Evolutionary conservation across 2,113 vertebrate genomes (phyloP).

Genomic region (Urocolius indicus): DNA sequence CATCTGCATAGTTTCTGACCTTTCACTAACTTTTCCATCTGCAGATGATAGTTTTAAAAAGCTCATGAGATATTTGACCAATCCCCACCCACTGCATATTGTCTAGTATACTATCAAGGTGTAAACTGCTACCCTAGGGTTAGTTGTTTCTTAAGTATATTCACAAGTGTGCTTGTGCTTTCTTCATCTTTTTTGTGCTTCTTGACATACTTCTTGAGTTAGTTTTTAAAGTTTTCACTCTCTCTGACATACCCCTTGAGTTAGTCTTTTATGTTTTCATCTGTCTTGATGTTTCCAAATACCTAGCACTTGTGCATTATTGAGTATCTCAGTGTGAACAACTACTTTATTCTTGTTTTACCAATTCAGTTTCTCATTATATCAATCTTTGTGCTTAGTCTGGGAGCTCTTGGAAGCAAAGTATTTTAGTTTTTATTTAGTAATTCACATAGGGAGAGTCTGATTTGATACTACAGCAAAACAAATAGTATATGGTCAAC

Average conservation of each 20-base stretch:
- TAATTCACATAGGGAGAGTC: neutral
- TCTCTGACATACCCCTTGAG: neutral
- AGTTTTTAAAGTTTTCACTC: neutral
- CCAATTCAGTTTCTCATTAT: neutral
- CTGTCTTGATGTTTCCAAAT: neutral
- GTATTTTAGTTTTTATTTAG: neutral
- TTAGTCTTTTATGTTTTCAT: neutral
- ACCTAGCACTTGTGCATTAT: neutral
- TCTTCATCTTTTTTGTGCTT: neutral
- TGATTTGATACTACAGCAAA: neutral
- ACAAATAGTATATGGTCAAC: neutral
- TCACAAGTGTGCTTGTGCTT: neutral
- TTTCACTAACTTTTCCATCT: rapidly evolving
- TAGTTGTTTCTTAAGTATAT: neutral
- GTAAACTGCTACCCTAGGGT: neutral
- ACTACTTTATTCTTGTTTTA: neutral
- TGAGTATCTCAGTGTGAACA: neutral
- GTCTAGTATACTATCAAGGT: neutral
- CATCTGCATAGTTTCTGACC: neutral
- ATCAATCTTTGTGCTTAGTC: neutral
- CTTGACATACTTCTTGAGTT: neutral
- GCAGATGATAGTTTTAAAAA: neutral
- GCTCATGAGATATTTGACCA: rapidly evolving
- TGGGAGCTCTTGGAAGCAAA: neutral
- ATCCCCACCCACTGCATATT: neutral